These are phyloP conservation scores for Alviniconcha strummeri DNA, from an alignment of 2,888 invertebrate genomes.

Conservation along the genomic window DNA sequence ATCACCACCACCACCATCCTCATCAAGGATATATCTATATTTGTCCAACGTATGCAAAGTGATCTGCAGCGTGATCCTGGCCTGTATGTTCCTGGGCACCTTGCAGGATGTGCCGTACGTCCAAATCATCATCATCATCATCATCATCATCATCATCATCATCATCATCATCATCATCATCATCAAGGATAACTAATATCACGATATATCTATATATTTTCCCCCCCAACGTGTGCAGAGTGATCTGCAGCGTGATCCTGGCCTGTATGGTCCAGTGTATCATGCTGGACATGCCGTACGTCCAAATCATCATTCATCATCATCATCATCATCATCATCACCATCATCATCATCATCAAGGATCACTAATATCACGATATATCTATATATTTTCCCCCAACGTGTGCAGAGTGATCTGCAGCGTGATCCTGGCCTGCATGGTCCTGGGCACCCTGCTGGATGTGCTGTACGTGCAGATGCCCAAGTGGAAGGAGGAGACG, in stretches of 20 bases:
- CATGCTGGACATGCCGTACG: background rate
- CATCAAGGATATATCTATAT: background rate
- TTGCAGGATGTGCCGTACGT: background rate
- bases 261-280: background rate
- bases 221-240: too few species aligned
- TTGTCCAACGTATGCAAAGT: background rate
- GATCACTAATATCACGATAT: too few species aligned
- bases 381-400: background rate
- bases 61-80: background rate
- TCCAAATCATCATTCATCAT: too few species aligned
- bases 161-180: too few species aligned
- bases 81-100: slow-evolving; percentile 13
- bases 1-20: slow-evolving; percentile 6
- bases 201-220: background rate
- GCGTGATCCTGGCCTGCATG: slow-evolving; percentile 32
- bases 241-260: too few species aligned
- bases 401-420: slow-evolving; percentile 33
- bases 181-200: background rate
- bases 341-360: too few species aligned
- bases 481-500: slow-evolving; percentile 32
- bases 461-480: slow-evolving; percentile 35
- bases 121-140: slow-evolving; percentile 15
- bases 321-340: too few species aligned
- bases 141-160: slow-evolving; percentile 22
- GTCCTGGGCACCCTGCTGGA: slow-evolving; percentile 38